phyloP scores from a whole-genome alignment of 2,888 invertebrate species.

The Zeuzera pyrina region DNA sequence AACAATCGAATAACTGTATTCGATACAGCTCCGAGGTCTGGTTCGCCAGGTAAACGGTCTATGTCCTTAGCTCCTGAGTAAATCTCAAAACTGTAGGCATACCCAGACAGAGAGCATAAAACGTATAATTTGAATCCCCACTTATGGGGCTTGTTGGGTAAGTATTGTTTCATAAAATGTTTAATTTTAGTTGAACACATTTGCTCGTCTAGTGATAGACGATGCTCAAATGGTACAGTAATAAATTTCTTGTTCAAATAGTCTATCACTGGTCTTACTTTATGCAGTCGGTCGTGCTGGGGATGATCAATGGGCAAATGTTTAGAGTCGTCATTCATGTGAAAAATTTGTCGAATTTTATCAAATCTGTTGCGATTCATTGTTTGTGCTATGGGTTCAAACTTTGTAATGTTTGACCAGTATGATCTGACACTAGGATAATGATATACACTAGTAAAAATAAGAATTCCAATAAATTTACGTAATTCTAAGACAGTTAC shows the following conservation, averaged over 20 bases:
- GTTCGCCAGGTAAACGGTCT: constrained; percentile 18
- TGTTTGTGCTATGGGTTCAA: too few relatives aligned
- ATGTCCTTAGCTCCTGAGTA: constrained; percentile 18
- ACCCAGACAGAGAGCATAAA: constrained; percentile 6
- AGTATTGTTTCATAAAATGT: too few relatives aligned
- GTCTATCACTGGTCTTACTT: constrained; percentile 24
- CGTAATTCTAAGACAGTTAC: too few relatives aligned
- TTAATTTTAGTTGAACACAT: too few relatives aligned
- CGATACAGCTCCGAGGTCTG: constrained; percentile 18
- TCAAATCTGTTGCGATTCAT: too few relatives aligned
- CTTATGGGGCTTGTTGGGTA: too few relatives aligned
- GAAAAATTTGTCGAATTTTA: constrained; percentile 20
- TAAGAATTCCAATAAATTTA: too few relatives aligned
- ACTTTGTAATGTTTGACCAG: too few relatives aligned
- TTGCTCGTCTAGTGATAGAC: too few relatives aligned
- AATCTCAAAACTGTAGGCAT: constrained; percentile 13
- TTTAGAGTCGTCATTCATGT: constrained; percentile 20
- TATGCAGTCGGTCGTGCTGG: constrained; percentile 22
- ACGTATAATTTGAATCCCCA: too few relatives aligned
- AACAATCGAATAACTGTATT: constrained; percentile 12
- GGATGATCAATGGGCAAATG: constrained; percentile 19
- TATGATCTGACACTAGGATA: too few relatives aligned
- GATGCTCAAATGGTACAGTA: constrained; percentile 11
- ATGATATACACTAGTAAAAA: too few relatives aligned
- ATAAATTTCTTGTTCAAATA: constrained; percentile 15